Percentiles rank a stretch among this genome's conserved stretches.
Conservation (phyloP, 2,797 vertebrate genomes). For the Myoxocephalus aenaeus region DNA sequence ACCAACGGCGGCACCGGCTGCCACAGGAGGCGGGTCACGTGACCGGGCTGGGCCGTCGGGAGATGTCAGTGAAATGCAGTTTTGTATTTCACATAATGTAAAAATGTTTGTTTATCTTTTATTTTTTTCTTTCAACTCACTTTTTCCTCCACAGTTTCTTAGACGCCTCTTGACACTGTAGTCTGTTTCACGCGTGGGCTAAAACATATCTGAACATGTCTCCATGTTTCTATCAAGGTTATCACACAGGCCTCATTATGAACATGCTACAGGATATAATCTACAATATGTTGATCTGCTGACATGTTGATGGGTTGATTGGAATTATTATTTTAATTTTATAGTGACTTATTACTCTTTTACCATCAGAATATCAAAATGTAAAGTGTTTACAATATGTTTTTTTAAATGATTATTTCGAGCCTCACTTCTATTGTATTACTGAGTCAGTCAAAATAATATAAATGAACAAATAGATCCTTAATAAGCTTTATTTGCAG, state of each 20-base stretch:
- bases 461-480: background rate
- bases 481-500: background rate
- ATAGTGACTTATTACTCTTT: background rate
- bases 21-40: too few species aligned
- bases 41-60: too few species aligned
- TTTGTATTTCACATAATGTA: too few species aligned
- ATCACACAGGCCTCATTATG: background rate
- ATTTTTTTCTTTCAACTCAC: too few species aligned
- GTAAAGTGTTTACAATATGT: background rate
- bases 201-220: background rate
- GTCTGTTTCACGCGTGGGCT: too few species aligned
- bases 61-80: too few species aligned
- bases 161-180: too few species aligned
- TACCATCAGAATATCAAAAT: background rate
- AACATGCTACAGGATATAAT: background rate
- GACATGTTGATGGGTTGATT: background rate
- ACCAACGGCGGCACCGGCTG: too few species aligned
- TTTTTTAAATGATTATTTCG: background rate
- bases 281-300: background rate
- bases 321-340: background rate
- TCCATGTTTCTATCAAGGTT: background rate
- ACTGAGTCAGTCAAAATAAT: background rate
- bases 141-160: too few species aligned
- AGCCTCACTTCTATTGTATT: background rate
- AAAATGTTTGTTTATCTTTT: too few species aligned